Evolutionary conservation across 1,140 invertebrate genomes (phyloP), one percentile per base, ranked within the genome.

Genomic region (Caenorhabditis inopinata): DNA sequence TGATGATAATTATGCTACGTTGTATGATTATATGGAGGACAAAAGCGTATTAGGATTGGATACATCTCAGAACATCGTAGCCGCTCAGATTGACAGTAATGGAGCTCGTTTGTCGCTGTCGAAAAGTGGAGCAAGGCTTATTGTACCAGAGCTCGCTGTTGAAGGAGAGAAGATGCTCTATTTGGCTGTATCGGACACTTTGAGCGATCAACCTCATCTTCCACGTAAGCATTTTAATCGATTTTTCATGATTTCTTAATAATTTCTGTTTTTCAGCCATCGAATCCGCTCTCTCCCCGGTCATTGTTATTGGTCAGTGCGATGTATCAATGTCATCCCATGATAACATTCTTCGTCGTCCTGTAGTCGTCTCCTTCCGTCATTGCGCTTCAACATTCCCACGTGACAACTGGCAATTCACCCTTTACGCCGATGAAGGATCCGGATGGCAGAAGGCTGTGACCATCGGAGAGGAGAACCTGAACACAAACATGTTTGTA

Each of bases 381-480:
- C 86, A 87, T 74, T 87, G 83, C 76, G 86, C 86, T 1, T 86
- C 85, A 11, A 58, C 83, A 14, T 87, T 87, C 51, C 86, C 86
- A 27, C 86, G 87, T 53, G 86, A 87, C 51, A 86, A 87, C 51
- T 87, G 86, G 86, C 76, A 85, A 12, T 87, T 87, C 48, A 48
- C 81, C 7, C 47, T 87, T 7, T 87, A 87, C 53, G 78, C 79
- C 2, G 84, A 84, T 53, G 58, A 73, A 42, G 84, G 81, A 27
- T 29, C 18, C 27, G 84, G 84, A 21, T 85, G 84, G 84, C 80
- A 85, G 58, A 49, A 75, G 21, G 84, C 73, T 38, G 78, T 80
- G 18, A 77, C 58, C 25, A 53, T 85, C 4, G 85, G 85, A 18
- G 81, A 85, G 49, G 84, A 86, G 73, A 84, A 78, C 46, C 68